Evolutionary conservation across 2,888 invertebrate species (phyloP).

Genomic region (Eugnorisma glareosa): DNA sequence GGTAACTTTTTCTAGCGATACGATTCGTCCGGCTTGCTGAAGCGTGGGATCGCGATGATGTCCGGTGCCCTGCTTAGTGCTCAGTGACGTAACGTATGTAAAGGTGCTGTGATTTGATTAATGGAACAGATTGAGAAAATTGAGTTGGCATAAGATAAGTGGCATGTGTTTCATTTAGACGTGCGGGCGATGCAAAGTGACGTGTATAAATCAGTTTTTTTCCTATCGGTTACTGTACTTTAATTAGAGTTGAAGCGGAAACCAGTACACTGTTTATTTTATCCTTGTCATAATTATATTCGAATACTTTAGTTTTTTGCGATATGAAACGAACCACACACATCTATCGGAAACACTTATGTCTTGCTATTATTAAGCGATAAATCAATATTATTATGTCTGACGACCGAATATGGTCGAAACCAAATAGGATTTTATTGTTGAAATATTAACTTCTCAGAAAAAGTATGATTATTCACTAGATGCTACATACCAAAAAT

Average conservation of each 20-base stretch:
- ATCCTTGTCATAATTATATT: constrained; percentile 66
- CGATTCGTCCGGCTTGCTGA: constrained; percentile 72
- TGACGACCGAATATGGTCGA: constrained; percentile 7
- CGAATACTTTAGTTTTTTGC: constrained; percentile 60
- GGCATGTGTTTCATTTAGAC: constrained; percentile 77
- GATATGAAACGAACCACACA: constrained; percentile 36
- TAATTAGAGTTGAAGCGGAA: constrained; percentile 77
- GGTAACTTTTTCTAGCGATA: constrained; percentile 78
- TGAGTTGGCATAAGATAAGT: constrained; percentile 81
- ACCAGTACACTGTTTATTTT: constrained; percentile 67
- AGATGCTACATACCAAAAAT: constrained; percentile 28
- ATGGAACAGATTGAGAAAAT: constrained; percentile 85
- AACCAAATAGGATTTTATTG: constrained; percentile 18
- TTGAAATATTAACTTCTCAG: constrained; percentile 18
- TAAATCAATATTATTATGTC: constrained; percentile 48
- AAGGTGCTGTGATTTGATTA: constrained; percentile 81
- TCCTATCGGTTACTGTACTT: constrained; percentile 74
- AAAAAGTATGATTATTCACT: constrained; percentile 23
- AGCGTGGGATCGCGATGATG: constrained; percentile 81
- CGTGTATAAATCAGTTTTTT: constrained; percentile 76
- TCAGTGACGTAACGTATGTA: constrained; percentile 75
- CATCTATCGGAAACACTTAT: constrained; percentile 25
- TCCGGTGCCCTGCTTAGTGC: constrained; percentile 66
- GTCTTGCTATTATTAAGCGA: constrained; percentile 36
- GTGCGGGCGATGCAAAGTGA: constrained; percentile 74